Base-by-base conservation (phyloP, 2,888 invertebrate species). In the Microplitis manilae region DNA sequence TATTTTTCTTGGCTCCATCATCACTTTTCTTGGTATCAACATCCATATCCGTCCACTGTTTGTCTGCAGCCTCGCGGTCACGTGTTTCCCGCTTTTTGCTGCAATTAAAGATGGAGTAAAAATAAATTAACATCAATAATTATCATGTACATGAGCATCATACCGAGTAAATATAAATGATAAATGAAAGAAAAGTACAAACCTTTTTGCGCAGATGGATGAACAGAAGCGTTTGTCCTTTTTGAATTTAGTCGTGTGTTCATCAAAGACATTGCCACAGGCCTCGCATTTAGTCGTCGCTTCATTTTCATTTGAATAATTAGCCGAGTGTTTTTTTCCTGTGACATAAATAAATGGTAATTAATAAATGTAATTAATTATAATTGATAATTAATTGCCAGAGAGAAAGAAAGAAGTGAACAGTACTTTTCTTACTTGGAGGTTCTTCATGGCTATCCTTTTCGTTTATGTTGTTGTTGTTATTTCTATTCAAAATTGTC, bases 141-240 rank as follows among this genome's bases (percentile, higher is more conserved):
- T 4, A 30, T 30, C 30, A 30, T 30, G 30, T 2, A 30, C 30
- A 30, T 30, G 30, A 30, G 30, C 30, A 30, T 30, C 30, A 30
- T 30, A 59, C 59, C 5, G 20, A 20, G 15, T 1, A 76, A 13
- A 13, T 15, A 1, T 15, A 71, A 39, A 30, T 13, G n/a, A 1
- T 15, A 71, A 39, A 30, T 13, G n/a, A 30, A 65, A 39, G 9
- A 62, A 39, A 75, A 30, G 30, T 73, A 85, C 87, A 83, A 86
- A 93, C 92, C 92, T 93, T 88, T 93, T 94, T 73, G 94, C 94
- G 90, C 96, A 96, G 17, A 92, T 91, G 38, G 93, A 92, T 0
- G 95, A 94, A 86, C 96, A 96, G 87, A 94, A 96, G 67, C 95
- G 91, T 86, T 95, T 95, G 69, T 93, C 93, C 83, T 94, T 94